Conservation (phyloP, 1,140 invertebrate genomes). For the Myzus persicae region DNA sequence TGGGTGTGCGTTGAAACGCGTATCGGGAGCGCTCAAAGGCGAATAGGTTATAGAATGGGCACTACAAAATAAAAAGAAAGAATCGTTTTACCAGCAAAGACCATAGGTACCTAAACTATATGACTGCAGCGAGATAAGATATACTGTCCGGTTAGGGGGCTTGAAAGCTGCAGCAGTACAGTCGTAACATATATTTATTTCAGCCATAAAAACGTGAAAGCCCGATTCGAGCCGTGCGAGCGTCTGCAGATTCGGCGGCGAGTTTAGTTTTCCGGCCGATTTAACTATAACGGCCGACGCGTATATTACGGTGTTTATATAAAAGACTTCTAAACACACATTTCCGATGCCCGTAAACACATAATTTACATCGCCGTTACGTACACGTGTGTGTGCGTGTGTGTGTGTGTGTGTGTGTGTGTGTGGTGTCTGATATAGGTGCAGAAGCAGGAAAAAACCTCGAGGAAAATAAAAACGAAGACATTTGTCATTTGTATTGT, state of each 20-base stretch:
- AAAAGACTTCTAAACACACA: slow-evolving; percentile 52
- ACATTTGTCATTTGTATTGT: slow-evolving; percentile 27
- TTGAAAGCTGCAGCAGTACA: neutral
- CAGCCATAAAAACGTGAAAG: slow-evolving; percentile 52
- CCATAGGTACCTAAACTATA: no score
- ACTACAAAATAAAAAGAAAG: neutral
- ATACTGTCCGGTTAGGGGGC: slow-evolving; percentile 36
- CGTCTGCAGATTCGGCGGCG: neutral
- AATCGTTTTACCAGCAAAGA: slow-evolving; percentile 4
- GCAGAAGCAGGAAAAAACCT: neutral
- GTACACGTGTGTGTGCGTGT: neutral
- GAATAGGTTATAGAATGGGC: neutral
- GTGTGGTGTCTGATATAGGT: neutral
- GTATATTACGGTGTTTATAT: slow-evolving; percentile 28
- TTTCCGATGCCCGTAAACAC: slow-evolving; percentile 50
- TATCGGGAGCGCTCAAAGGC: neutral
- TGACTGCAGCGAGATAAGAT: slow-evolving; percentile 20
- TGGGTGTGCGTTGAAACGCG: neutral
- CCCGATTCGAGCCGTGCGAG: neutral
- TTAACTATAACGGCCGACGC: slow-evolving; percentile 46
- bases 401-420: neutral
- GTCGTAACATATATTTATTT: slow-evolving; percentile 56
- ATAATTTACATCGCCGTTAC: slow-evolving; percentile 17
- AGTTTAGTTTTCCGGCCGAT: slow-evolving; percentile 55
- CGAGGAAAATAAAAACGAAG: neutral